phyloP scores from a whole-genome alignment of 1,140 invertebrate species.

The Saccostrea echinata region DNA sequence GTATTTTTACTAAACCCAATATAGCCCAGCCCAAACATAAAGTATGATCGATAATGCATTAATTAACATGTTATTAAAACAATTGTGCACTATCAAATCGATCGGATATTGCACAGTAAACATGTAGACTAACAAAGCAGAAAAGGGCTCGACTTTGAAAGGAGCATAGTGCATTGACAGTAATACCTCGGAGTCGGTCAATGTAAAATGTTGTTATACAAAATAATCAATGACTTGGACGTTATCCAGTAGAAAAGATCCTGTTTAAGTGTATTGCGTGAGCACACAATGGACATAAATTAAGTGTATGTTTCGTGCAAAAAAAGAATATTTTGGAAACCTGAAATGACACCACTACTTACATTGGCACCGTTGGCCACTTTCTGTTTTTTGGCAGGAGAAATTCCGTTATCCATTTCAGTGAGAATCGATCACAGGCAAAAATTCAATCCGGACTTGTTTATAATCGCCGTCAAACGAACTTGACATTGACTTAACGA shows the following conservation, averaged over 20 bases:
- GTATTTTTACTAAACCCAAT: too few relatives aligned
- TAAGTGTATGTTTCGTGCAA: background rate
- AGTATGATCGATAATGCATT: too few relatives aligned
- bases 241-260: background rate
- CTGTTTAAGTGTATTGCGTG: background rate
- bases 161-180: background rate
- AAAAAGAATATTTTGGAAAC: background rate
- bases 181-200: background rate
- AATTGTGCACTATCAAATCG: too few relatives aligned
- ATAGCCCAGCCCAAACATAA: too few relatives aligned
- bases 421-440: background rate
- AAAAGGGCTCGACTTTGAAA: background rate
- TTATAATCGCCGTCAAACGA: slow-evolving; percentile 8
- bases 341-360: background rate
- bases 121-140: too few relatives aligned
- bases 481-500: slow-evolving; percentile 4
- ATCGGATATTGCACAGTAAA: too few relatives aligned
- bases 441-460: slow-evolving; percentile 17
- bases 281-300: background rate
- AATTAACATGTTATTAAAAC: too few relatives aligned
- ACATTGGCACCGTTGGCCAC: slow-evolving; percentile 39
- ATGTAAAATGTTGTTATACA: background rate
- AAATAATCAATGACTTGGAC: slow-evolving; percentile 29
- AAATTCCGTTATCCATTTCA: slow-evolving; percentile 54
- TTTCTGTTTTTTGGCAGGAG: slow-evolving; percentile 56